Conservation (phyloP, 2,797 vertebrate species). For the Notamacropus eugenii region DNA sequence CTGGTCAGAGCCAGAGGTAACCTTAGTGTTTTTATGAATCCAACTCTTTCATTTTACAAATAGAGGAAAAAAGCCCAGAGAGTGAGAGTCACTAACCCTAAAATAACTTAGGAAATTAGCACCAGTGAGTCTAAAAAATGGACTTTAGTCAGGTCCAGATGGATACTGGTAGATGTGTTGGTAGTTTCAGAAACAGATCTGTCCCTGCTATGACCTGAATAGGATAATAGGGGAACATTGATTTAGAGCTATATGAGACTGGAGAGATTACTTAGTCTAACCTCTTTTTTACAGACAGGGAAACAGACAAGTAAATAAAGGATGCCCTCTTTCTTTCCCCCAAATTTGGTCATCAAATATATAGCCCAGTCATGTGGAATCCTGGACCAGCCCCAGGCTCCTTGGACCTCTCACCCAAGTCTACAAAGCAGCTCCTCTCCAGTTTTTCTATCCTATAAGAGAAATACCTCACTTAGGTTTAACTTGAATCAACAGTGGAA, state of each 20-base stretch:
- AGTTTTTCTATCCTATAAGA: neutral
- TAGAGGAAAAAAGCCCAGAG: neutral
- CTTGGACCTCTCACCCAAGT: neutral
- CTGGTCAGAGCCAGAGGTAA: neutral
- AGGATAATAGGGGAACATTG: neutral
- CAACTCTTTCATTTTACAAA: neutral
- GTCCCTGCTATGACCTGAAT: neutral
- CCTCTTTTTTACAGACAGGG: neutral
- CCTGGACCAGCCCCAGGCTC: neutral
- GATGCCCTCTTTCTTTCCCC: neutral
- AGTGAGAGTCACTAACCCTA: neutral
- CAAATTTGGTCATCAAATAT: neutral
- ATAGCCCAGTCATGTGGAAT: neutral
- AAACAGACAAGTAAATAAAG: neutral
- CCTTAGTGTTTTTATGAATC: neutral
- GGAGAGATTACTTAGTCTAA: neutral
- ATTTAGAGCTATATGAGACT: neutral
- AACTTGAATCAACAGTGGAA: neutral
- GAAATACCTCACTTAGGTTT: neutral
- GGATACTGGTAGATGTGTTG: neutral
- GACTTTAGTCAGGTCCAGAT: neutral
- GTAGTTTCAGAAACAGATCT: neutral
- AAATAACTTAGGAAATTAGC: neutral
- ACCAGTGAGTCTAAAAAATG: neutral
- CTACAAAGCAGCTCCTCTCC: neutral